Evolutionary conservation across 23 tunicate genomes (phyloP).

Genomic region (Ciona savignyi): DNA sequence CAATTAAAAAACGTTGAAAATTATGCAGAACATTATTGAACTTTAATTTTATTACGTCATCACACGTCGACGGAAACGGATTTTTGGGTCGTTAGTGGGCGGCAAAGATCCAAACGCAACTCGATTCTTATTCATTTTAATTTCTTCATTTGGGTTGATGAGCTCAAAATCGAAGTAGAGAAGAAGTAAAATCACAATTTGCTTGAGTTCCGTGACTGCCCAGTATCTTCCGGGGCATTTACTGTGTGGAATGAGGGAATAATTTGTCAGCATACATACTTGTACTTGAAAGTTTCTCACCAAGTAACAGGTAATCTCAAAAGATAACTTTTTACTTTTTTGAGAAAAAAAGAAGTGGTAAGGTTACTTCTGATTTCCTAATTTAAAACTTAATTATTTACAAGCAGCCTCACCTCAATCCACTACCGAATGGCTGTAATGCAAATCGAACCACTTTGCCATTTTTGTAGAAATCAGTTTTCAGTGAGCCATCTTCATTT

Average conservation of each 20-base stretch:
- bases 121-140: background rate
- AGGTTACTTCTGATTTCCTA: too few relatives aligned
- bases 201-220: conserved; percentile 21
- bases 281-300: too few relatives aligned
- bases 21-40: too few relatives aligned
- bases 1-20: too few relatives aligned
- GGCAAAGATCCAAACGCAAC: conserved; percentile 8
- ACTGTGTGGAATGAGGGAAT: background rate
- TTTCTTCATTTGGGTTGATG: background rate
- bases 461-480: conserved; percentile 10
- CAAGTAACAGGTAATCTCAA: too few relatives aligned
- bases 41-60: too few relatives aligned
- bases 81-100: conserved; percentile 9
- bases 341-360: too few relatives aligned
- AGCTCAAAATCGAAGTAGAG: background rate
- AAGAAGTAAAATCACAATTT: conserved; percentile 11
- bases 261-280: too few relatives aligned
- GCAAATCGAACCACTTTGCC: background rate
- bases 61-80: background rate
- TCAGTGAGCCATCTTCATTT: conserved; percentile 8
- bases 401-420: conserved; percentile 1
- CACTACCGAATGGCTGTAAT: conserved; percentile 19
- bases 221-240: conserved; percentile 23
- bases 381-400: background rate
- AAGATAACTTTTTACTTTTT: background rate